Base-by-base conservation (phyloP, 2,888 invertebrate species). In the Biston stratarius region DNA sequence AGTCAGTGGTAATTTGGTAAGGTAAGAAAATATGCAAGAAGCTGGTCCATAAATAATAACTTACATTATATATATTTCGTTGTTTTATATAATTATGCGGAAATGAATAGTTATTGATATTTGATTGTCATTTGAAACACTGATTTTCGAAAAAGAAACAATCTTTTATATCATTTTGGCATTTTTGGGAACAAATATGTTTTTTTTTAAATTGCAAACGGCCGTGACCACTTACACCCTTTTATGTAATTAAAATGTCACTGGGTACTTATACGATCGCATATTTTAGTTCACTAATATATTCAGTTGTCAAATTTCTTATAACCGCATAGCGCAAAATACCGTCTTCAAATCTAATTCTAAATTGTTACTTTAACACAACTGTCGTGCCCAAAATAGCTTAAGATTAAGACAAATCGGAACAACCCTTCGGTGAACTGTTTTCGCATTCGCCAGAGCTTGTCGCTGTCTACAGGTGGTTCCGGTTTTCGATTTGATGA, bases 381-480 rank as follows among this genome's bases (percentile, higher is more conserved):
- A 15, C 45, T 45, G 57, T 56, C 34, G 47, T 12, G 15, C 51
- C 40, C 8, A 53, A 57, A 61, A 61, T 61, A 57, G 57, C 40
- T 44, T 9, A 40, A 34, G 53, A 66, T 45, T 51, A 61, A 61
- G 57, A 66, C 45, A 40, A 61, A 66, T 66, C 38, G 33, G 38
- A 42, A 52, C 57, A 57, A 52, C 57, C 66, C 61, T 66, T 61
- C 33, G 24, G n/a, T 10, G 34, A 40, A n/a, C 45, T 44, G 65
- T 40, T 65, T 60, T 60, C 12, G 47, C 48, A 49, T 65, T 60
- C 60, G 34, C 34, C 49, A 6, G 48, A 45, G 61, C 49, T 53
- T n/a, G 33, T 33, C 42, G 51, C 52, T 64, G 65, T 65, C 65
- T 44, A 51, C 65, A 65, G 65, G 56, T 65, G 53, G 55, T 65